A percentile compares a stretch with the other conserved stretches of the same genome.
These are phyloP conservation scores for Mythimna pallens DNA, from an alignment of 2,888 invertebrate species.

Conservation along the genomic window DNA sequence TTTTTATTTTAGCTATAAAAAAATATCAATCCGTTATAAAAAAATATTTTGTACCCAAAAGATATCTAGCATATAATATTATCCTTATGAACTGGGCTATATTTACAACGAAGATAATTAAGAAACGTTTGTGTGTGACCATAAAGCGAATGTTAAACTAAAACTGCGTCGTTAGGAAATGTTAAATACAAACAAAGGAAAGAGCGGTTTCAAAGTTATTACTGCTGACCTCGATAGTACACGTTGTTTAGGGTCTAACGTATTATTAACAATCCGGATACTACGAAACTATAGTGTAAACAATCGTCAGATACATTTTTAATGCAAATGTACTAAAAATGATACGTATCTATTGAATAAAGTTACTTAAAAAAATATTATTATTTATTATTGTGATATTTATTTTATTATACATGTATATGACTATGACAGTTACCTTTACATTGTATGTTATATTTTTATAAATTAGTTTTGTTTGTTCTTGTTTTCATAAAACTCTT, in stretches of 20 bases:
- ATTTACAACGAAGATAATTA: not conserved
- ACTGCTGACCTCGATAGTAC: conserved; percentile 33
- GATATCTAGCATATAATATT: not conserved
- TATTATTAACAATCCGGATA: conserved; percentile 15
- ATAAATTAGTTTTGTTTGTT: too few species aligned
- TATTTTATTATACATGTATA: too few species aligned
- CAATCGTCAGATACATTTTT: not conserved
- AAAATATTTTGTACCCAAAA: not conserved
- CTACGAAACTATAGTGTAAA: conserved; percentile 16
- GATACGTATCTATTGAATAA: not conserved
- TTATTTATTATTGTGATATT: too few species aligned
- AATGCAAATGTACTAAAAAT: not conserved
- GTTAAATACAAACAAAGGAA: conserved; percentile 33
- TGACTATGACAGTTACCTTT: too few species aligned
- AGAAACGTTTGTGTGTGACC: not conserved
- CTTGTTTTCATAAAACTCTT: too few species aligned
- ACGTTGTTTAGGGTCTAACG: conserved; percentile 22
- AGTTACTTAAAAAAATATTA: not conserved
- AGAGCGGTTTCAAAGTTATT: conserved; percentile 33
- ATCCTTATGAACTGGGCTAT: not conserved
- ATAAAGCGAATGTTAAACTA: conserved; percentile 15
- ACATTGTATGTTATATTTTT: too few species aligned
- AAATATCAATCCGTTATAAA: too few species aligned
- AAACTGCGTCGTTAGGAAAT: conserved; percentile 20
- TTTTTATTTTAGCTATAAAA: not conserved